Evolutionary conservation across 2,888 invertebrate genomes (phyloP).

Genomic region (Anorthoa munda): DNA sequence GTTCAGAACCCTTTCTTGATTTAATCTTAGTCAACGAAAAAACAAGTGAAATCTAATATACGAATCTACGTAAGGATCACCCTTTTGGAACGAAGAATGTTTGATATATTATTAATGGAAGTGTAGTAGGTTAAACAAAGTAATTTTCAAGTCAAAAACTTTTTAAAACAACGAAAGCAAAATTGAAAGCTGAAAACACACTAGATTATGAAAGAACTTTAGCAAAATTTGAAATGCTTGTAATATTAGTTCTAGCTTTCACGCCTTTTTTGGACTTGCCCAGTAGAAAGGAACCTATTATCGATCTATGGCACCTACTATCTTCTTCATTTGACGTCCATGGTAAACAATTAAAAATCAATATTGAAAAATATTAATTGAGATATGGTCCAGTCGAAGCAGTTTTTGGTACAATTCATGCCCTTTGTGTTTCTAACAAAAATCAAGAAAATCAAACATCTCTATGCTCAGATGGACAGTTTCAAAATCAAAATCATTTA

Average conservation of each 20-base stretch:
- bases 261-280: background rate
- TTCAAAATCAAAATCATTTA: no score
- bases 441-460: no score
- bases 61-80: slow-evolving; percentile 6
- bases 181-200: slow-evolving; percentile 5
- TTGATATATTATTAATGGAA: slow-evolving; percentile 9
- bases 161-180: background rate
- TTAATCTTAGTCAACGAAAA: slow-evolving; percentile 48
- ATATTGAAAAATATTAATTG: no score
- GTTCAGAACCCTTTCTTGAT: slow-evolving; percentile 59
- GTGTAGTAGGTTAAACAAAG: background rate
- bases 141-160: background rate
- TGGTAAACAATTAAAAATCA: background rate
- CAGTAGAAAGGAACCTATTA: no score
- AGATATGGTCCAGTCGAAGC: background rate
- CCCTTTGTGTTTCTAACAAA: no score
- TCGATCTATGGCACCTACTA: no score
- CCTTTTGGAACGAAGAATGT: slow-evolving; percentile 15
- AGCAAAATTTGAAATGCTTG: slow-evolving; percentile 29
- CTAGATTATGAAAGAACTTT: slow-evolving; percentile 3
- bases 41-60: slow-evolving; percentile 31
- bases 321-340: background rate
- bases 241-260: slow-evolving; percentile 13
- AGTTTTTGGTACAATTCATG: no score
- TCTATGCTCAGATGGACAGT: no score